Percentiles rank a stretch among this genome's conserved stretches.
phyloP scores from a whole-genome alignment of 2,797 vertebrate genomes.

The Microctenopoma steveboyesi region DNA sequence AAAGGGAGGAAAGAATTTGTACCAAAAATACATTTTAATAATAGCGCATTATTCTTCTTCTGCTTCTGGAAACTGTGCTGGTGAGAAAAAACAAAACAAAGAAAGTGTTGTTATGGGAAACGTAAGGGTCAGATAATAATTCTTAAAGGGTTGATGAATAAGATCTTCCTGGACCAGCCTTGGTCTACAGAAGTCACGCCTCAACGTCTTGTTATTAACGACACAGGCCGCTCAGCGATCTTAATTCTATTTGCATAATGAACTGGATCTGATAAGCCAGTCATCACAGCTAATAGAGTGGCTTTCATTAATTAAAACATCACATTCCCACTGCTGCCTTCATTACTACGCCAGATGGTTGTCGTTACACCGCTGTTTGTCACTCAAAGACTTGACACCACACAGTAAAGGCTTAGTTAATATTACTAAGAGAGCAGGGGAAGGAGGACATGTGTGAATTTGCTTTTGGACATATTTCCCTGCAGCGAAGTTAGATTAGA shows the following conservation, averaged over 20 bases:
- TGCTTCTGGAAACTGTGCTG: not conserved
- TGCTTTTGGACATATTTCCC: slow-evolving; percentile 45
- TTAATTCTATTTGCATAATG: slow-evolving; percentile 86
- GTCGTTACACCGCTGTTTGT: slow-evolving; percentile 81
- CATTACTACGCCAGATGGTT: slow-evolving; percentile 85
- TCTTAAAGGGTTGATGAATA: too few relatives aligned
- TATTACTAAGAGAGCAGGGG: slow-evolving; percentile 52
- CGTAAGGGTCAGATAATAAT: too few relatives aligned
- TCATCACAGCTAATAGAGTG: slow-evolving; percentile 85
- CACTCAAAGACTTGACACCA: slow-evolving; percentile 74
- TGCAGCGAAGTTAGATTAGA: slow-evolving; percentile 54
- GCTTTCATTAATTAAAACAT: slow-evolving; percentile 87
- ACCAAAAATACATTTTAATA: too few relatives aligned
- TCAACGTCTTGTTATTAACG: slow-evolving; percentile 75
- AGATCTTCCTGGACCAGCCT: not conserved
- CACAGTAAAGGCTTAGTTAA: slow-evolving; percentile 66
- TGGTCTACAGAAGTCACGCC: slow-evolving; percentile 57
- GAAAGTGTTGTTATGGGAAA: not conserved
- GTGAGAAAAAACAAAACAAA: not conserved
- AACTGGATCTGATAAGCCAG: slow-evolving; percentile 82
- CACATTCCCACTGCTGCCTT: slow-evolving; percentile 82
- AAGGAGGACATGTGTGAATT: slow-evolving; percentile 40
- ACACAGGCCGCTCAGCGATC: slow-evolving; percentile 72
- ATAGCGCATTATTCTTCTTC: not conserved
- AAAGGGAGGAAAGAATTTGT: slow-evolving; percentile 2